These are phyloP conservation scores for Archegozetes longisetosus DNA, from an alignment of 1,140 invertebrate genomes.

Conservation along the genomic window DNA sequence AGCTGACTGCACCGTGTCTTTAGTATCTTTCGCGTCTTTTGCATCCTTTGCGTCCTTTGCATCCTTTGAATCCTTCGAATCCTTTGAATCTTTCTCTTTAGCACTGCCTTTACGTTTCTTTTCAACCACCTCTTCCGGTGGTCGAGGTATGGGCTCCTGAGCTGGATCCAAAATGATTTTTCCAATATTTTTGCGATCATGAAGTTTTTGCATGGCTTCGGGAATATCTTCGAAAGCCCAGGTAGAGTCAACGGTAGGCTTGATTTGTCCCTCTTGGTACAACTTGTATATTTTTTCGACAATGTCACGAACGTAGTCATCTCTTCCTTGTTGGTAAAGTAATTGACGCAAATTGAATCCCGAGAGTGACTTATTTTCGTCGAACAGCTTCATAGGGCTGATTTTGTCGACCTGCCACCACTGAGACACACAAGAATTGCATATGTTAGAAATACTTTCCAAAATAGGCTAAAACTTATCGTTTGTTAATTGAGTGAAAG, in stretches of 20 bases:
- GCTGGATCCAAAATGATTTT: conserved; percentile 67
- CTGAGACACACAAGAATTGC: not conserved
- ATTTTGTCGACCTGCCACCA: conserved; percentile 86
- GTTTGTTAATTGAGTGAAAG: too few species aligned
- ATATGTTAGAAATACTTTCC: not conserved
- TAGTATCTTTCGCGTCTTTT: conserved; percentile 9
- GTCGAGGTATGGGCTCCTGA: conserved; percentile 34
- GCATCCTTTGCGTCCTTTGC: conserved; percentile 14
- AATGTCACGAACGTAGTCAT: conserved; percentile 46
- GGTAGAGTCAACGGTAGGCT: conserved; percentile 61
- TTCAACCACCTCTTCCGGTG: conserved; percentile 18
- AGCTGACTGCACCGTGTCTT: not conserved
- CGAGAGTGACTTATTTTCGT: conserved; percentile 66
- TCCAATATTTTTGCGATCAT: conserved; percentile 75
- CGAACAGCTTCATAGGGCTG: conserved; percentile 67
- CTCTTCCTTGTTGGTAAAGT: conserved; percentile 57
- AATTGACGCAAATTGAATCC: conserved; percentile 69
- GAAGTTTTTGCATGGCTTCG: conserved; percentile 81
- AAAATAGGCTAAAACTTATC: too few species aligned
- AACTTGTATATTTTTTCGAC: conserved; percentile 54
- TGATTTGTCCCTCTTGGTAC: conserved; percentile 57
- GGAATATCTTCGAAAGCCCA: conserved; percentile 67
- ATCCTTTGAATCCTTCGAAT: conserved; percentile 16
- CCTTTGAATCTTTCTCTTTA: conserved; percentile 15
- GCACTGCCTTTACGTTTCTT: conserved; percentile 19